Percentiles rank a stretch among this genome's conserved stretches.
Conservation (phyloP, 1,140 invertebrate species). For the Drosophila sp. region DNA sequence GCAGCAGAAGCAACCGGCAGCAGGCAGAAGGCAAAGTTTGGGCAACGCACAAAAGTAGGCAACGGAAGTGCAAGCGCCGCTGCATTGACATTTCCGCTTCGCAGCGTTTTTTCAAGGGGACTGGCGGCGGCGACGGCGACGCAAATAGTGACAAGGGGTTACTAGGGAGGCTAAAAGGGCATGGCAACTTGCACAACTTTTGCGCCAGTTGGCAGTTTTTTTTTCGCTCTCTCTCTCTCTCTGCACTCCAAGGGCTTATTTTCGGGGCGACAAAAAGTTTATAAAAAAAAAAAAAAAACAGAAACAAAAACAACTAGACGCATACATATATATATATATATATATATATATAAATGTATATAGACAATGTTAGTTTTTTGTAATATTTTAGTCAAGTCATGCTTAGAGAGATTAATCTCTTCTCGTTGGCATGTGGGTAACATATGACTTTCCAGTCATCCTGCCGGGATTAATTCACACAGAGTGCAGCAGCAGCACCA, state of each 20-base stretch:
- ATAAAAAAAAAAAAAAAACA: constrained; percentile 6
- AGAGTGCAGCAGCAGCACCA: neutral
- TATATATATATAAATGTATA: constrained; percentile 11
- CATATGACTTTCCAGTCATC: constrained; percentile 1
- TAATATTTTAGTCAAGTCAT: constrained; percentile 22
- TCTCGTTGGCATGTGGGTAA: constrained; percentile 10
- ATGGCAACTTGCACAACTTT: constrained; percentile 61
- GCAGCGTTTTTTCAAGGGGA: constrained; percentile 57
- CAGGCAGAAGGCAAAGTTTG: constrained; percentile 57
- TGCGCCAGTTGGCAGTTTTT: constrained; percentile 61
- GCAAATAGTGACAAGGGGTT: constrained; percentile 5
- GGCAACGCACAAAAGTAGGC: constrained; percentile 64
- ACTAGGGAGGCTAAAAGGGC: neutral
- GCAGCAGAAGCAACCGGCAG: neutral
- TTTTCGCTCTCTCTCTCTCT: neutral
- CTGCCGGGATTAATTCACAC: constrained; percentile 1
- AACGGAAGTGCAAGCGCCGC: constrained; percentile 78
- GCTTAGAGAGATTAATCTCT: constrained; percentile 8
- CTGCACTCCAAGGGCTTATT: constrained; percentile 43
- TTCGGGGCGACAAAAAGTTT: constrained; percentile 27
- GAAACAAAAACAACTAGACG: neutral
- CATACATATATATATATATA: neutral
- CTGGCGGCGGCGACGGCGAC: constrained; percentile 25
- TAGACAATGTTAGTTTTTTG: constrained; percentile 15
- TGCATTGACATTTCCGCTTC: constrained; percentile 80